phyloP scores from a whole-genome alignment of 92 coral and sea anemone genomes.

The Ricordea florida region DNA sequence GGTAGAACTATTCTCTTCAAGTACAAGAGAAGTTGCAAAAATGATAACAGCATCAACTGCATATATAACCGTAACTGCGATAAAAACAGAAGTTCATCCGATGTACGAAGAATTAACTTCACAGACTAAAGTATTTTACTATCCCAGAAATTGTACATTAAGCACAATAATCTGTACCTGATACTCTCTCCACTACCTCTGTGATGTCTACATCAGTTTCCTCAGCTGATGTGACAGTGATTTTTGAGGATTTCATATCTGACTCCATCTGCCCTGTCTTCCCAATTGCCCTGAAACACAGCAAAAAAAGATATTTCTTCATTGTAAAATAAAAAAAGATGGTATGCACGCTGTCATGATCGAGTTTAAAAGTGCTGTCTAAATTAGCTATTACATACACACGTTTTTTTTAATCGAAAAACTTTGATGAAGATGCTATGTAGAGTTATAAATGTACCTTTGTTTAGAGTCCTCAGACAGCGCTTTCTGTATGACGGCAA shows the following conservation, averaged over 20 bases:
- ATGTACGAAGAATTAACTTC: neutral
- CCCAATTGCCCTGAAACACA: slow-evolving; percentile 65
- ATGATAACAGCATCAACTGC: too few species aligned
- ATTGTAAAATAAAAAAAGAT: neutral
- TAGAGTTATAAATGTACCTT: slow-evolving; percentile 43
- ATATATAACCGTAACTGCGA: too few species aligned
- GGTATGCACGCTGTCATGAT: neutral
- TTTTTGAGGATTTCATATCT: slow-evolving; percentile 36
- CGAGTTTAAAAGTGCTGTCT: too few species aligned
- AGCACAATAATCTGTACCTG: slow-evolving; percentile 28
- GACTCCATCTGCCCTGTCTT: slow-evolving; percentile 81
- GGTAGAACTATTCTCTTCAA: too few species aligned
- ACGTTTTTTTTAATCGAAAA: neutral
- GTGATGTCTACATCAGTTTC: slow-evolving; percentile 80
- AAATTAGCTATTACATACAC: too few species aligned
- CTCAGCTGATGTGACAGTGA: slow-evolving; percentile 79
- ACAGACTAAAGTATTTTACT: neutral
- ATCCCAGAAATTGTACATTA: neutral
- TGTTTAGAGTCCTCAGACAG: slow-evolving; percentile 74
- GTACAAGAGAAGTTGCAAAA: too few species aligned
- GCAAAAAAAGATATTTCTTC: neutral
- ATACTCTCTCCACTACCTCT: slow-evolving; percentile 66
- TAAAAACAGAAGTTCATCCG: too few species aligned
- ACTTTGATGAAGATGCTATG: neutral
- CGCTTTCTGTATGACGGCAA: slow-evolving; percentile 83